phyloP scores from a whole-genome alignment of 2,797 vertebrate species.

The Chanos chanos region DNA sequence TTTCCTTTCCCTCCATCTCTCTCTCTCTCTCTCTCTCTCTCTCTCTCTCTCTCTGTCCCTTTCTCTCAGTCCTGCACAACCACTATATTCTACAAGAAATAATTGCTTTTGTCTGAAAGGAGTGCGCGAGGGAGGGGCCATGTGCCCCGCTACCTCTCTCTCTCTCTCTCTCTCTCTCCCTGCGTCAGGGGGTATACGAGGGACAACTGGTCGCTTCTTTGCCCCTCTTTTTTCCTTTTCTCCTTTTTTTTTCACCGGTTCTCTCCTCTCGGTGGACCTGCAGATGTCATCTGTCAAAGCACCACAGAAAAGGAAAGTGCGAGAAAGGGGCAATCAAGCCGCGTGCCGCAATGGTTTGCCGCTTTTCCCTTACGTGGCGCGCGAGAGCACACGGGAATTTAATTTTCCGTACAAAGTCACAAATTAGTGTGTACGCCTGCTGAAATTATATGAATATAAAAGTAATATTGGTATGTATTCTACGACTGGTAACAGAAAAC shows the following conservation, averaged over 20 bases:
- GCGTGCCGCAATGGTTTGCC: constrained; percentile 45
- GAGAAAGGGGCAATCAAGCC: constrained; percentile 68
- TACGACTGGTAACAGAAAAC: no score
- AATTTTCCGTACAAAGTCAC: no score
- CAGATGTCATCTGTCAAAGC: constrained; percentile 74
- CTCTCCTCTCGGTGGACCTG: constrained; percentile 61
- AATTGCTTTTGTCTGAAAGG: constrained; percentile 95
- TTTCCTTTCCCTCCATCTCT: constrained; percentile 72
- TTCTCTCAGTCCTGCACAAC: constrained; percentile 74
- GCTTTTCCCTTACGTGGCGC: constrained; percentile 27
- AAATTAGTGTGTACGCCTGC: background rate
- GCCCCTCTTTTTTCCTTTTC: constrained; percentile 36
- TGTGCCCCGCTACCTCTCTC: constrained; percentile 68
- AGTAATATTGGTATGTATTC: background rate
- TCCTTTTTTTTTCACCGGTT: no score
- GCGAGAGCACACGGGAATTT: no score
- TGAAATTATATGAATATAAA: background rate
- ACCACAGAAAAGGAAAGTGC: constrained; percentile 60
- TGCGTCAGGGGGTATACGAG: constrained; percentile 73
- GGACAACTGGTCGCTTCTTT: constrained; percentile 76
- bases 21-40: constrained; percentile 69
- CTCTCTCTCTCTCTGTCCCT: constrained; percentile 68
- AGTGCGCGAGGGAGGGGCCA: constrained; percentile 71
- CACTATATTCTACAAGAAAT: constrained; percentile 88
- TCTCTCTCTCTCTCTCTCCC: no score